Conservation (phyloP, 2,888 invertebrate species). For the Drosophila dives region DNA sequence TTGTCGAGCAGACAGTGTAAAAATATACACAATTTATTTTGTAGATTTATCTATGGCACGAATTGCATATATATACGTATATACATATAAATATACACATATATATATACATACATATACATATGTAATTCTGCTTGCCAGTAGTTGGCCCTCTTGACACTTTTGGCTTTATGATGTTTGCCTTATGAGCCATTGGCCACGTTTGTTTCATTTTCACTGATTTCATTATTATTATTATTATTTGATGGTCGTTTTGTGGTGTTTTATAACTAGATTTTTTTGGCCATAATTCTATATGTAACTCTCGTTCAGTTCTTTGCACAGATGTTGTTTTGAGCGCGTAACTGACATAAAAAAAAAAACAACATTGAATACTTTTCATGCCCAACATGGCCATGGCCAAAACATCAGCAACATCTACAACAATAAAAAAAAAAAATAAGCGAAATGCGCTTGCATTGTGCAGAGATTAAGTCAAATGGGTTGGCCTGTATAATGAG, state of each 20-base stretch:
- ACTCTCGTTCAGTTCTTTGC: not conserved
- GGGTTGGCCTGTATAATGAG: constrained; percentile 49
- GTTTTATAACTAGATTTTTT: constrained; percentile 28
- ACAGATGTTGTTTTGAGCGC: constrained; percentile 22
- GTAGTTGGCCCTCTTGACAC: constrained; percentile 32
- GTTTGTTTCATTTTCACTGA: constrained; percentile 57
- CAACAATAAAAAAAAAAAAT: constrained; percentile 6
- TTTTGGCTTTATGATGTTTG: constrained; percentile 46
- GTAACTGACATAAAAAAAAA: constrained; percentile 46
- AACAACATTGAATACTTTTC: constrained; percentile 59
- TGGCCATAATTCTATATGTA: not conserved
- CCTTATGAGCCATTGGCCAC: constrained; percentile 55
- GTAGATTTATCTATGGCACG: constrained; percentile 29
- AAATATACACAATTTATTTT: constrained; percentile 46
- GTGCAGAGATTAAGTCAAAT: constrained; percentile 65
- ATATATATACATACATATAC: constrained; percentile 1
- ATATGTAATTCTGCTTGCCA: not conserved
- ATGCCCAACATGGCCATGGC: constrained; percentile 26
- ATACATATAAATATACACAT: constrained; percentile 7
- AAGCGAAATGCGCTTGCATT: constrained; percentile 14
- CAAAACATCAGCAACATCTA: not conserved
- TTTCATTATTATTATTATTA: constrained; percentile 69
- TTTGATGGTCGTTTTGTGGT: constrained; percentile 62
- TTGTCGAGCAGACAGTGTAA: constrained; percentile 16
- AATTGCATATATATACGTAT: constrained; percentile 14